These are phyloP conservation scores for Danaus plexippus DNA, from an alignment of 1,140 invertebrate species.

Conservation along the genomic window DNA sequence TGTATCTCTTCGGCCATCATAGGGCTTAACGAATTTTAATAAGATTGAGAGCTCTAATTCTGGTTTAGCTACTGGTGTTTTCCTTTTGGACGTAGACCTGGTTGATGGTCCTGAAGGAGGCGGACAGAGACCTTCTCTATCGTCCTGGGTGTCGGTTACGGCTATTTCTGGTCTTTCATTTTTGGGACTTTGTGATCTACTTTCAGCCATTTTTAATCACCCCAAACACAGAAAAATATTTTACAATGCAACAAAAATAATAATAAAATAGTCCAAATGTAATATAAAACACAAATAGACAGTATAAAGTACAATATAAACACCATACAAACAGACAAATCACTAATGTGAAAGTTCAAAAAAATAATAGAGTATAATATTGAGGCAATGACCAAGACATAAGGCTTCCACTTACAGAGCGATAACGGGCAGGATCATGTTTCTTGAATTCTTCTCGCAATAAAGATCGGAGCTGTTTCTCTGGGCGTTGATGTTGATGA, in stretches of 20 bases:
- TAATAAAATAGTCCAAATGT: too few relatives aligned
- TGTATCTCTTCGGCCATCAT: conserved; percentile 7
- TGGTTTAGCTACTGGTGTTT: too few relatives aligned
- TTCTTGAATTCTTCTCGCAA: too few relatives aligned
- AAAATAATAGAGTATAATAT: neutral
- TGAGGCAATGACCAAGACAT: too few relatives aligned
- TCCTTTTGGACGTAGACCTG: neutral
- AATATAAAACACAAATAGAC: too few relatives aligned
- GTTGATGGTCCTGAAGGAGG: neutral
- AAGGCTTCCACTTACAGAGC: too few relatives aligned
- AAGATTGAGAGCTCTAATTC: neutral
- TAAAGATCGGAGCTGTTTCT: too few relatives aligned
- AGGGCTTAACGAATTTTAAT: conserved; percentile 13
- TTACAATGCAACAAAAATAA: too few relatives aligned
- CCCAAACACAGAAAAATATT: too few relatives aligned
- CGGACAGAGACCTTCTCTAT: neutral
- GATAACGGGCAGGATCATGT: too few relatives aligned
- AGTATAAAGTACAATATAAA: too few relatives aligned
- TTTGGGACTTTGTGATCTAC: conserved; percentile 2
- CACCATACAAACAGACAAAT: conserved; percentile 1
- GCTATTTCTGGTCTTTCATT: neutral
- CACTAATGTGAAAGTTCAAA: neutral
- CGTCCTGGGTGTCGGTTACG: neutral
- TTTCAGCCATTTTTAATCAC: conserved; percentile 1
- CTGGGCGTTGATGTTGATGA: too few relatives aligned